Base-by-base conservation (phyloP, 2,797 vertebrate species). In the Acridotheres tristis region DNA sequence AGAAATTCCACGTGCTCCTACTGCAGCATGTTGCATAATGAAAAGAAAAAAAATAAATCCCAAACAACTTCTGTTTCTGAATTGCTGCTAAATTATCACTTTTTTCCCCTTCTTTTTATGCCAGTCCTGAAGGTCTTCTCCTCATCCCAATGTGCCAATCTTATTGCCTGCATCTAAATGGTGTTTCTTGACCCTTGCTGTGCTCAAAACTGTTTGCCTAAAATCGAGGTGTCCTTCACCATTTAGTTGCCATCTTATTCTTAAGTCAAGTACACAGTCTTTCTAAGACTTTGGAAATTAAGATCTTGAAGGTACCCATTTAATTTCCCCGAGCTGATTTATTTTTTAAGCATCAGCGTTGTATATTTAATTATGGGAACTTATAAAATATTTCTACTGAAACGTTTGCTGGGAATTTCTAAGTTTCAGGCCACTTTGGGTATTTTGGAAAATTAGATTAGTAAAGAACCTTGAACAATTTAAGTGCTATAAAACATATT, bases 371-470 rank as follows among this genome's bases (percentile, higher is more conserved):
- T 95, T 93, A 92, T 17, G 17, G 42, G 59, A 88, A 66, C 40
- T 92, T 89, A 84, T 58, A 59, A 90, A 84, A 84, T 90, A 73
- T 85, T 93, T 90, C 63, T 90, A 34, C 55, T 55, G 53, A 87
- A 93, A 72, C 1, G 27, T 89, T 85, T 79, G 13, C 59, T 63
- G 89, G 63, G 81, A 87, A 73, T 94, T 76, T 73, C 48, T 42
- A 76, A 42, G 54, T 59, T 96, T 87, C 75, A 85, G 48, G 43
- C 32, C 87, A 92, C 77, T 93, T 69, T 76, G 88, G 40, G 83
- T 82, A 82, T 90, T 94, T 85, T 48, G 48, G 42, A 86, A 91
- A 94, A 96, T 87, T 40, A 76, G 62, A 90, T 93, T 95, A 94
- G 89, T 85, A 87, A 84, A 93, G 63, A 93, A 67, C 59, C 67